phyloP scores from a whole-genome alignment of 2,797 vertebrate genomes.

The Huso huso region DNA sequence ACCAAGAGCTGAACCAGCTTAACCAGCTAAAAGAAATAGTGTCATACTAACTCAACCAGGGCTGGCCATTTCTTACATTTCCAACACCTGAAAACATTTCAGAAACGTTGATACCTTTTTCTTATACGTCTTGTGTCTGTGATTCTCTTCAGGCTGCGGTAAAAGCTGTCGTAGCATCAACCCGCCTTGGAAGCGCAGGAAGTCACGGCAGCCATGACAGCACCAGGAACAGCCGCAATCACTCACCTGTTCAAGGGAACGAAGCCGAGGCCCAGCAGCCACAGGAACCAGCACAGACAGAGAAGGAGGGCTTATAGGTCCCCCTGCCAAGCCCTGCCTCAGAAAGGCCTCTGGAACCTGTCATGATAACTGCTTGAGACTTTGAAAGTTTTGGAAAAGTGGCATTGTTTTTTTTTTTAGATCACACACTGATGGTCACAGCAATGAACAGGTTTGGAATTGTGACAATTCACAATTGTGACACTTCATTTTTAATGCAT shows the following conservation, averaged over 20 bases:
- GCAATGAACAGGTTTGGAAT: slow-evolving; percentile 43
- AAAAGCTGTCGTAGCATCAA: slow-evolving; percentile 78
- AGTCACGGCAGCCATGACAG: slow-evolving; percentile 51
- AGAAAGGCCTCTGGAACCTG: slow-evolving; percentile 1
- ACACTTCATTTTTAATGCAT: slow-evolving; percentile 53
- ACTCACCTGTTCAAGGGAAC: slow-evolving; percentile 29
- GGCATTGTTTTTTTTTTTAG: slow-evolving; percentile 6
- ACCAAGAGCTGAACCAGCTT: too few relatives aligned
- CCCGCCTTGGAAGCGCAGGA: slow-evolving; percentile 65
- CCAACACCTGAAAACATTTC: too few relatives aligned
- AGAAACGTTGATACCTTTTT: not conserved
- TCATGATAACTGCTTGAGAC: not conserved
- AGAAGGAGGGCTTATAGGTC: slow-evolving; percentile 41
- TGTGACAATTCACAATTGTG: slow-evolving; percentile 17
- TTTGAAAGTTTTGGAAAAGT: not conserved
- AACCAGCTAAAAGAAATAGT: too few relatives aligned
- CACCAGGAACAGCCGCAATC: slow-evolving; percentile 46
- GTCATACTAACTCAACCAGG: too few relatives aligned
- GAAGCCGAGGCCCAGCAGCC: slow-evolving; percentile 24
- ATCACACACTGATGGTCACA: slow-evolving; percentile 35
- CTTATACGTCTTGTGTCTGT: slow-evolving; percentile 6
- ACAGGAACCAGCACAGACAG: slow-evolving; percentile 27
- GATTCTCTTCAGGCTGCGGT: slow-evolving; percentile 61
- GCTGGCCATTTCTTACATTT: too few relatives aligned
- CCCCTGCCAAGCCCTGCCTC: slow-evolving; percentile 2